A percentile compares a stretch with the other conserved stretches of the same genome.
Evolutionary conservation across 2,888 invertebrate genomes (phyloP).

Genomic region (Balanococcus diminutus): DNA sequence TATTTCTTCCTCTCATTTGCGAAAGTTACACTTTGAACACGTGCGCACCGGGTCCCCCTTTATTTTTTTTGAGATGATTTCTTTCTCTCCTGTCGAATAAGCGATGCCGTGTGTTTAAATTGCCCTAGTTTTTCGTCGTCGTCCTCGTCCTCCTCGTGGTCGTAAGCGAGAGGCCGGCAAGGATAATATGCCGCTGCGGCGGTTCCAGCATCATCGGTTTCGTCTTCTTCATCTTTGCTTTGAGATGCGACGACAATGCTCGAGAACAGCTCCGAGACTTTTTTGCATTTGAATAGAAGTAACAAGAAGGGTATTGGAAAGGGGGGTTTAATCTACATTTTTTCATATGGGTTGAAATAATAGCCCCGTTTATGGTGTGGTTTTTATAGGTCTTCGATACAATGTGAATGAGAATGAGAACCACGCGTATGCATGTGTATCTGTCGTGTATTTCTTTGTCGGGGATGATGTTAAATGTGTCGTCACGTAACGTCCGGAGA

Average conservation of each 20-base stretch:
- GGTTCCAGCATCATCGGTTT: no score
- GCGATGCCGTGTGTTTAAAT: slow-evolving; percentile 1
- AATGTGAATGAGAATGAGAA: not conserved
- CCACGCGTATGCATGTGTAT: not conserved
- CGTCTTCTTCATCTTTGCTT: not conserved
- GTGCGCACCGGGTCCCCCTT: not conserved
- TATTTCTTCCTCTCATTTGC: slow-evolving; percentile 14
- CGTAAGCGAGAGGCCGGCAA: not conserved
- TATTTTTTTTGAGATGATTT: not conserved
- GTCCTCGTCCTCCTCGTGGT: not conserved
- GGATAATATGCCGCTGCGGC: not conserved
- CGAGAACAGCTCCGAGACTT: not conserved
- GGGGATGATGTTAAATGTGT: not conserved
- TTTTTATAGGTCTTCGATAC: not conserved
- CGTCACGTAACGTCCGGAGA: no score
- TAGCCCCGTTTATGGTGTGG: not conserved
- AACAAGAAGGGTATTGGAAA: not conserved
- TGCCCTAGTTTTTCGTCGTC: slow-evolving; percentile 3
- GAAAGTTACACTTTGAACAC: slow-evolving; percentile 31
- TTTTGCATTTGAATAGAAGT: not conserved
- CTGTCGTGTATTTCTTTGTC: not conserved
- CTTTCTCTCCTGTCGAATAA: not conserved
- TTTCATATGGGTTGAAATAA: not conserved
- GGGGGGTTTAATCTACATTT: not conserved
- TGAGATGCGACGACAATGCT: not conserved